Percentiles rank a stretch among this genome's conserved stretches.
Conservation (phyloP, 2,888 invertebrate species). For the Imbricaverruca yamaguchii region DNA sequence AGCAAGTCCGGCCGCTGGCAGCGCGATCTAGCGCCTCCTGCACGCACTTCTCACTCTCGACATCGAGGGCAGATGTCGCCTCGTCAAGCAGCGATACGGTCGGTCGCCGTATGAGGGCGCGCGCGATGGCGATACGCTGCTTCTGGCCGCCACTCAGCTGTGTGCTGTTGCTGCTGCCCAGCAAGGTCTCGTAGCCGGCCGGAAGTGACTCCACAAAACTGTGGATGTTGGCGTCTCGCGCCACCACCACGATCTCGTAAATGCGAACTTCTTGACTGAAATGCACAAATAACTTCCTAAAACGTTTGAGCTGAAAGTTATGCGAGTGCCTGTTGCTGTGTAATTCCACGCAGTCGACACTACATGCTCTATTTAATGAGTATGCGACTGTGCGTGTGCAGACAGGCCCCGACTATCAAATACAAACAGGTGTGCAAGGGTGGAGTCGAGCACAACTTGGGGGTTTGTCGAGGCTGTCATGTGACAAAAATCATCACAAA, state of each 20-base stretch:
- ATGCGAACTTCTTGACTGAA: conserved; percentile 48
- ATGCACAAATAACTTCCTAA: too few species aligned
- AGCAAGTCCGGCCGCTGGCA: not conserved
- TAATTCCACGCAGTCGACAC: too few species aligned
- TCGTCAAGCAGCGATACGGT: conserved; percentile 30
- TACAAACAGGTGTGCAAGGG: too few species aligned
- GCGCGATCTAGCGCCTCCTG: conserved; percentile 3
- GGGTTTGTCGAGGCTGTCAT: too few species aligned
- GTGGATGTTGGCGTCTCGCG: conserved; percentile 79
- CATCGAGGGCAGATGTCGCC: conserved; percentile 32
- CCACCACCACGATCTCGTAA: conserved; percentile 68
- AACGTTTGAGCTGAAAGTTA: too few species aligned
- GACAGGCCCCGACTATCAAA: too few species aligned
- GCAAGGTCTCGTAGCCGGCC: not conserved
- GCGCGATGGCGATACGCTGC: conserved; percentile 32
- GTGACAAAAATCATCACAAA: too few species aligned
- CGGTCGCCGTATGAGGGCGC: conserved; percentile 31
- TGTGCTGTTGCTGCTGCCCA: not conserved
- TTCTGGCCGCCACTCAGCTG: conserved; percentile 32
- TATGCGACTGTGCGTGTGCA: too few species aligned
- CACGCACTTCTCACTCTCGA: conserved; percentile 30
- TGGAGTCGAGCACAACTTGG: too few species aligned
- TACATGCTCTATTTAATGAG: too few species aligned
- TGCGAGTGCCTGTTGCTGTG: too few species aligned
- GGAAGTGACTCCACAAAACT: conserved; percentile 70